phyloP scores from a whole-genome alignment of 2,888 invertebrate genomes.

The Congeria kusceri region DNA sequence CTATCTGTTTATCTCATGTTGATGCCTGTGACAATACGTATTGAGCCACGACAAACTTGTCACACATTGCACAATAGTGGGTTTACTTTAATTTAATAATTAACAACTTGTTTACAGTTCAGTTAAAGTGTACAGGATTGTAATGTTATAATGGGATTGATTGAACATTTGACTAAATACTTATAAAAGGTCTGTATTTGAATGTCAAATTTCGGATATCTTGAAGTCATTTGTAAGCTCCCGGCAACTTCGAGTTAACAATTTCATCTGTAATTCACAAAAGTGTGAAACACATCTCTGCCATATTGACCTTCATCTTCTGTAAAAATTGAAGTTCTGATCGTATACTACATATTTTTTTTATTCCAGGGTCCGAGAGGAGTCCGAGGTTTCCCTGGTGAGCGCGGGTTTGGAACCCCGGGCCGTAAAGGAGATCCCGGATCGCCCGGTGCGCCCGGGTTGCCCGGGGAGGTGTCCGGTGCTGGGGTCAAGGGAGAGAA shows the following conservation, averaged over 20 bases:
- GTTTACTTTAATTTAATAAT: too few relatives aligned
- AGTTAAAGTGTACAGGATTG: too few relatives aligned
- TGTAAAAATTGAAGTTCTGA: background rate
- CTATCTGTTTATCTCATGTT: too few relatives aligned
- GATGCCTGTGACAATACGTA: too few relatives aligned
- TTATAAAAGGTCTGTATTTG: too few relatives aligned
- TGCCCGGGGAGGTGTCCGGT: conserved; percentile 25
- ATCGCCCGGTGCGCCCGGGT: conserved; percentile 47
- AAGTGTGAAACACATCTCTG: background rate
- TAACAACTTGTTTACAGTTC: too few relatives aligned
- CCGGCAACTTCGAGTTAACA: background rate
- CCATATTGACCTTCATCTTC: background rate
- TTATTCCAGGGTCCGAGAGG: conserved; percentile 63
- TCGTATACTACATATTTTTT: conserved; percentile 1
- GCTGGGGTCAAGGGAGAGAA: conserved; percentile 47
- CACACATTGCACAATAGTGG: too few relatives aligned
- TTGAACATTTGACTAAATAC: too few relatives aligned
- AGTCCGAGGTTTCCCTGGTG: conserved; percentile 62
- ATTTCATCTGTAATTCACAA: background rate
- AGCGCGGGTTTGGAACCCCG: conserved; percentile 43
- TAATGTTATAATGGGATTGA: too few relatives aligned
- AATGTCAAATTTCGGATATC: too few relatives aligned
- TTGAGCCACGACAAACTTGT: too few relatives aligned
- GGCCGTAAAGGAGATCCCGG: conserved; percentile 63
- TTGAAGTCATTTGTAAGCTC: too few relatives aligned